These are phyloP conservation scores for Euphysa ruthae DNA, from an alignment of 30 jellyfish, hydroid and myxozoan genomes.

Conservation along the genomic window DNA sequence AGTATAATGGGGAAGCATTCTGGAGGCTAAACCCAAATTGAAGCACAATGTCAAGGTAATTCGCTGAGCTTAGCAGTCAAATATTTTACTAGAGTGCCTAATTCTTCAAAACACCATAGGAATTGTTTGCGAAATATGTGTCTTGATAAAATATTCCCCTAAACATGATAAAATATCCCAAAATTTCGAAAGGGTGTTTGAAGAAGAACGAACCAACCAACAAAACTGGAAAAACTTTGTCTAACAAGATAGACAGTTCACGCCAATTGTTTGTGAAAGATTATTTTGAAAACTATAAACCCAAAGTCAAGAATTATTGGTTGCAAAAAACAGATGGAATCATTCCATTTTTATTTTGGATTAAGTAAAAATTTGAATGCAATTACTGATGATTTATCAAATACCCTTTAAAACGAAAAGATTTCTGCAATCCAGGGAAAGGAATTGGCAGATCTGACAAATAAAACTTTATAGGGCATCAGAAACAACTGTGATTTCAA, in stretches of 20 bases:
- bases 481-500: conserved; percentile 16
- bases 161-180: conserved; percentile 52
- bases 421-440: conserved; percentile 21
- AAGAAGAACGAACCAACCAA: conserved; percentile 20
- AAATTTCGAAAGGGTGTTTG: conserved; percentile 9
- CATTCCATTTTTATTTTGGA: neutral
- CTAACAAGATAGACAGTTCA: conserved; percentile 26
- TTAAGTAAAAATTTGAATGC: neutral
- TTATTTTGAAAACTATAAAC: conserved; percentile 7
- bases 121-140: conserved; percentile 50
- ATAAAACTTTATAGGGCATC: conserved; percentile 5
- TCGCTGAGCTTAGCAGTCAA: conserved; percentile 45
- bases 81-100: conserved; percentile 1
- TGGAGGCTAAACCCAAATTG: conserved; percentile 36
- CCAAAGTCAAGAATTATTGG: conserved; percentile 19
- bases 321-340: conserved; percentile 1
- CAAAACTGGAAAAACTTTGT: conserved; percentile 18
- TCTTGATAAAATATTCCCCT: conserved; percentile 47
- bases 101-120: conserved; percentile 28
- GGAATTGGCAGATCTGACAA: neutral
- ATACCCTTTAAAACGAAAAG: conserved; percentile 11
- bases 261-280: conserved; percentile 16
- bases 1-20: conserved; percentile 43
- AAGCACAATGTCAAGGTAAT: conserved; percentile 35
- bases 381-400: neutral